phyloP scores from a whole-genome alignment of 2,888 invertebrate genomes.

The Trilocha varians region DNA sequence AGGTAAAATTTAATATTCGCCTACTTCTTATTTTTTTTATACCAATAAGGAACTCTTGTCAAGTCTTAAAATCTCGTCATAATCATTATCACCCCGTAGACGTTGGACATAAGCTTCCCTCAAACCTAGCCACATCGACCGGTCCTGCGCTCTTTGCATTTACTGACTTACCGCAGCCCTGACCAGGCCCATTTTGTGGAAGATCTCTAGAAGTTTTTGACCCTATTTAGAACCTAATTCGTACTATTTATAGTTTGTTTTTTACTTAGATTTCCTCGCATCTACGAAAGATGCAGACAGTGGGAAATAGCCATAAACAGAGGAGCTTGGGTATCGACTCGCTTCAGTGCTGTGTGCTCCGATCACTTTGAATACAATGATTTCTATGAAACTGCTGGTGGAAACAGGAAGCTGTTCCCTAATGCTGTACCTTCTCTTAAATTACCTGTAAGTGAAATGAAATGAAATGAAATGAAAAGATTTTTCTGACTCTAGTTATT shows the following conservation, averaged over 20 bases:
- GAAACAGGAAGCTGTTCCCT: slow-evolving; percentile 37
- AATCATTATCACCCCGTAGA: too few species aligned
- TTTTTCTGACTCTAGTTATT: too few species aligned
- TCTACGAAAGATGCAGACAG: slow-evolving; percentile 34
- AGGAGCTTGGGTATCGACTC: slow-evolving; percentile 42
- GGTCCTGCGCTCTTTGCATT: too few species aligned
- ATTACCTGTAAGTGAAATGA: slow-evolving; percentile 42
- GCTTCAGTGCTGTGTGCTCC: slow-evolving; percentile 51
- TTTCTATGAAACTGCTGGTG: slow-evolving; percentile 52
- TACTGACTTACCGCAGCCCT: too few species aligned
- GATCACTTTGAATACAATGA: slow-evolving; percentile 46
- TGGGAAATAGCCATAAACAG: slow-evolving; percentile 56
- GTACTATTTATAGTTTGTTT: background rate
- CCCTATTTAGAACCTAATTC: too few species aligned
- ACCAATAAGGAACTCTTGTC: too few species aligned
- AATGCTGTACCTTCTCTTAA: slow-evolving; percentile 48
- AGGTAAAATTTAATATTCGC: slow-evolving; percentile 30
- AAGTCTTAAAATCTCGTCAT: too few species aligned
- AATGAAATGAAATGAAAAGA: background rate
- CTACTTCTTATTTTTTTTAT: too few species aligned
- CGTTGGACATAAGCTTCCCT: too few species aligned
- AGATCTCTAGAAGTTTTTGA: too few species aligned
- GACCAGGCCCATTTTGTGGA: too few species aligned
- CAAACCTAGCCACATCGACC: too few species aligned
- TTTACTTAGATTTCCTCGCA: slow-evolving; percentile 42